Percentiles rank a stretch among this genome's conserved stretches.
These are phyloP conservation scores for Microchrysa polita DNA, from an alignment of 2,888 invertebrate genomes.

Conservation along the genomic window DNA sequence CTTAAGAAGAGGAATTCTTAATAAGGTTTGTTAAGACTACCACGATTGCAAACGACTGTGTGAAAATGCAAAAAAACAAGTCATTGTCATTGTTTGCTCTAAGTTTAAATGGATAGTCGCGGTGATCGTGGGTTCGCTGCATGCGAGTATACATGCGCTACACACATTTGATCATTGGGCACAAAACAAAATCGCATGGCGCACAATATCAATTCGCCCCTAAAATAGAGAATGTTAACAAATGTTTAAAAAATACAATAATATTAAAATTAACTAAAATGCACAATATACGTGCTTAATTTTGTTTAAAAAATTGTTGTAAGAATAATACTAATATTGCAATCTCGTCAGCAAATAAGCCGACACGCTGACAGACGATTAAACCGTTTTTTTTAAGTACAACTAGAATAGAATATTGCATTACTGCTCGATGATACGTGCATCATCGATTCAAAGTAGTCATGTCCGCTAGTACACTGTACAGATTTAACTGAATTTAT, in stretches of 20 bases:
- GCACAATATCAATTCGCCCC: too few species aligned
- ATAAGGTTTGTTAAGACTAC: neutral
- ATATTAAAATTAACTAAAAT: neutral
- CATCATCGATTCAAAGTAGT: neutral
- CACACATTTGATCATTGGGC: neutral
- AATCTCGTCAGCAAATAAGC: neutral
- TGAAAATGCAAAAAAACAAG: too few species aligned
- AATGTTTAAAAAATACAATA: neutral
- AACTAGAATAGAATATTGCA: neutral
- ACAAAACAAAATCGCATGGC: neutral
- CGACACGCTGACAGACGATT: neutral
- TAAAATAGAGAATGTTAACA: neutral
- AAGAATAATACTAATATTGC: constrained; percentile 5
- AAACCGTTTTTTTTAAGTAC: neutral
- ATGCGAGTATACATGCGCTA: too few species aligned
- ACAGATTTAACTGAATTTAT: neutral
- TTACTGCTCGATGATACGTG: too few species aligned
- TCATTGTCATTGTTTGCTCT: too few species aligned
- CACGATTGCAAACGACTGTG: neutral
- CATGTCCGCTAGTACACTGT: neutral
- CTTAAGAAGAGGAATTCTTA: neutral
- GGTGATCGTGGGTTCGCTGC: too few species aligned
- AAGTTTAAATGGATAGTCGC: too few species aligned
- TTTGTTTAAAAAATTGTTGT: neutral
- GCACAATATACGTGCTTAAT: neutral